Percentiles rank a stretch among this genome's conserved stretches.
These are phyloP conservation scores for Drosophila virilis DNA, from an alignment of 1,140 invertebrate genomes.

Conservation along the genomic window DNA sequence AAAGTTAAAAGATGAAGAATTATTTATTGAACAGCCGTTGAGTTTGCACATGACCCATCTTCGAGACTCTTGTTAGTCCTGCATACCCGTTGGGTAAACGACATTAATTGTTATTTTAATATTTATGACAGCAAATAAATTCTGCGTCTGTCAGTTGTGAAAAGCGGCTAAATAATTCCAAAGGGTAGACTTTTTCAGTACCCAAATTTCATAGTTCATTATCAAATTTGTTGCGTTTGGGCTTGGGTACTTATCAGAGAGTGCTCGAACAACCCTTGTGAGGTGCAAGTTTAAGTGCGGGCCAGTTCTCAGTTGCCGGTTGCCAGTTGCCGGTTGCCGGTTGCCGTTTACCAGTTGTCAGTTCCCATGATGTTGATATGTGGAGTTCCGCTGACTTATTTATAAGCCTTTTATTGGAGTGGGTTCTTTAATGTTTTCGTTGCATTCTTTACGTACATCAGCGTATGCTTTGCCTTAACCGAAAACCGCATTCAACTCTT, in stretches of 20 bases:
- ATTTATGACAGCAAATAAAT: conserved; percentile 81
- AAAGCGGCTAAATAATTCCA: conserved; percentile 30
- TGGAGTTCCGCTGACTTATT: conserved; percentile 58
- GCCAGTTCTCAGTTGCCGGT: conserved; percentile 7
- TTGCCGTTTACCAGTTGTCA: conserved; percentile 1
- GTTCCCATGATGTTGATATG: conserved; percentile 68
- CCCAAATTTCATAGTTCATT: conserved; percentile 79
- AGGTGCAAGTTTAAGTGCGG: conserved; percentile 16
- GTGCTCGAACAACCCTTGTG: conserved; percentile 49
- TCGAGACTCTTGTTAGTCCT: not conserved
- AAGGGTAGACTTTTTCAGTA: conserved; percentile 30
- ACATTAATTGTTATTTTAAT: conserved; percentile 81
- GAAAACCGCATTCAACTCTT: conserved; percentile 79
- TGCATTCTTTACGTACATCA: conserved; percentile 23
- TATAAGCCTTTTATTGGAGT: conserved; percentile 52
- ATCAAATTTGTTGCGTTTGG: conserved; percentile 76
- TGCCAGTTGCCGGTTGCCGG: not conserved
- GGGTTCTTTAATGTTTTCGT: conserved; percentile 41
- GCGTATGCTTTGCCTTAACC: conserved; percentile 58
- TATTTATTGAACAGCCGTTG: conserved; percentile 32
- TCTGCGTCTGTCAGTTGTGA: conserved; percentile 50
- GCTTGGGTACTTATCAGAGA: conserved; percentile 50
- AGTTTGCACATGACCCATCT: conserved; percentile 52
- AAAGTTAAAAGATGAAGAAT: conserved; percentile 56
- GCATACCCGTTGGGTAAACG: conserved; percentile 51